Percentiles rank a stretch among this genome's conserved stretches.
These are phyloP conservation scores for Emydoidea blandingii DNA, from an alignment of 2,797 vertebrate genomes.

Conservation along the genomic window DNA sequence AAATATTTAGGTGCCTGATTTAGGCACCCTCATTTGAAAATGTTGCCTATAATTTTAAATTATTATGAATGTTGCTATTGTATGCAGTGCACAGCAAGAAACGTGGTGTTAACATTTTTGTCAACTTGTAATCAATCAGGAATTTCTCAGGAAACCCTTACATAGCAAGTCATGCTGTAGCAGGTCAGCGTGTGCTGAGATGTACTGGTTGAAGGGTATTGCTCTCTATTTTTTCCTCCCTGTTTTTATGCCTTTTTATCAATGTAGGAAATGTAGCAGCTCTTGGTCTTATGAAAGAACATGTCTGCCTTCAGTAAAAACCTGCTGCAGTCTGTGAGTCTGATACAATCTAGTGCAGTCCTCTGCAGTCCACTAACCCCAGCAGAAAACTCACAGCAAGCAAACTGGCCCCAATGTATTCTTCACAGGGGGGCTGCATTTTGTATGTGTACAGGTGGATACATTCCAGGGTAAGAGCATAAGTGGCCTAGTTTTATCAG, in stretches of 20 bases:
- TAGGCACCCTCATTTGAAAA: slow-evolving; percentile 3
- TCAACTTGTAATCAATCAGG: slow-evolving; percentile 9
- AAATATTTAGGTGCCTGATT: not conserved
- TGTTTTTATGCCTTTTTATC: slow-evolving; percentile 29
- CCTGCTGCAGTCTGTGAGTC: slow-evolving; percentile 73
- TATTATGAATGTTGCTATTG: not conserved
- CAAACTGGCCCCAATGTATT: not conserved
- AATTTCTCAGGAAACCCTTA: slow-evolving; percentile 23
- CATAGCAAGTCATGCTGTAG: slow-evolving; percentile 32
- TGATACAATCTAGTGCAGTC: slow-evolving; percentile 44
- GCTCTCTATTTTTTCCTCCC: slow-evolving; percentile 34
- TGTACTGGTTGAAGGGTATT: not conserved
- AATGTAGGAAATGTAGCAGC: slow-evolving; percentile 17
- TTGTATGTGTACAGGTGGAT: not conserved
- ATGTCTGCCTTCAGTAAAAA: slow-evolving; percentile 40
- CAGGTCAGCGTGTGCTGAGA: not conserved
- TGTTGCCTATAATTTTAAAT: not conserved
- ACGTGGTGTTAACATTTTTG: not conserved
- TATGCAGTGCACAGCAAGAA: not conserved
- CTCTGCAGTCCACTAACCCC: slow-evolving; percentile 52
- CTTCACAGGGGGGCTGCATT: not conserved
- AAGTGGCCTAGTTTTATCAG: not conserved
- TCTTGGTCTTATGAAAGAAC: slow-evolving; percentile 40
- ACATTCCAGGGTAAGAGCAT: not conserved
- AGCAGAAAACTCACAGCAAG: slow-evolving; percentile 18